phyloP scores from a whole-genome alignment of 2,888 invertebrate species.

The Drymonia ruficornis region DNA sequence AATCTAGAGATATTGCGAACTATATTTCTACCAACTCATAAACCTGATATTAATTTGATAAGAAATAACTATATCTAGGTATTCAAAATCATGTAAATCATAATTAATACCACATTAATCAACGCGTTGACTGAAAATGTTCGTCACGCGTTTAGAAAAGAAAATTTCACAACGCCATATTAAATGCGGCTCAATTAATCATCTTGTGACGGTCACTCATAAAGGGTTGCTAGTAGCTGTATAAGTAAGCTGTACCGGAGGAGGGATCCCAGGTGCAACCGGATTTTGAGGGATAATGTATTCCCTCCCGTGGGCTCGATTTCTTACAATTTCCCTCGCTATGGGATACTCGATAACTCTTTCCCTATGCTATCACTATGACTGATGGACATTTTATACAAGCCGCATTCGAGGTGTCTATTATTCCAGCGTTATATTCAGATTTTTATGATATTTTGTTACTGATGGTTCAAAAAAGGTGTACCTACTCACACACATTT shows the following conservation, averaged over 20 bases:
- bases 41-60: no score
- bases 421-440: constrained; percentile 15
- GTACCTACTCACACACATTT: no score
- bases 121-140: not conserved
- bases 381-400: constrained; percentile 38
- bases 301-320: constrained; percentile 31
- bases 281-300: constrained; percentile 51
- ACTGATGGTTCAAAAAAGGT: constrained; percentile 2
- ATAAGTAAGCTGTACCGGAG: constrained; percentile 25
- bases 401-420: constrained; percentile 13
- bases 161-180: constrained; percentile 3
- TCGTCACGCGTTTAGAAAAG: not conserved
- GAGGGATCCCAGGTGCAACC: constrained; percentile 33
- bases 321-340: constrained; percentile 17
- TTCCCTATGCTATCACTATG: constrained; percentile 20
- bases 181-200: constrained; percentile 32
- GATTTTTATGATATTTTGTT: constrained; percentile 14
- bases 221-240: constrained; percentile 12
- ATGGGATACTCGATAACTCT: constrained; percentile 27
- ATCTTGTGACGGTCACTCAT: constrained; percentile 17
- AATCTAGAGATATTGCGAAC: no score
- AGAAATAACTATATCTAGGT: no score
- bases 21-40: no score
- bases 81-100: no score
- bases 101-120: not conserved